A percentile compares a stretch with the other conserved stretches of the same genome.
These are phyloP conservation scores for Cryptotis parvus DNA, from an alignment of 2,113 vertebrate species.

Conservation along the genomic window DNA sequence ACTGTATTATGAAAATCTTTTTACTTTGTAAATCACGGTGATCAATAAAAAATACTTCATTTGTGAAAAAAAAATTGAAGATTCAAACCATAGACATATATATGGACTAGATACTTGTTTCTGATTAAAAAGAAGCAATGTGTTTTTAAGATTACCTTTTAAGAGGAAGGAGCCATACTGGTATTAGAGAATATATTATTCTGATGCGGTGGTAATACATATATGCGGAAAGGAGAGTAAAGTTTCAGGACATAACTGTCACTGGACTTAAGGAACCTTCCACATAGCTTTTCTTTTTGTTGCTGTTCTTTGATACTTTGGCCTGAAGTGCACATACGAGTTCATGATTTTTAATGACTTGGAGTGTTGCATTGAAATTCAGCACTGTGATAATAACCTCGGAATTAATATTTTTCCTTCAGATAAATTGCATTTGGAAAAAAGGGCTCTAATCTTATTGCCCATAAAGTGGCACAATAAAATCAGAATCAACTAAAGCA, in stretches of 20 bases:
- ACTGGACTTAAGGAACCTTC: background rate
- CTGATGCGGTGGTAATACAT: background rate
- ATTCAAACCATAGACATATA: background rate
- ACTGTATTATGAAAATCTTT: too few species aligned
- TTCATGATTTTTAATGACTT: constrained; percentile 57
- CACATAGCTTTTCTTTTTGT: background rate
- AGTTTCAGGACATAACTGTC: background rate
- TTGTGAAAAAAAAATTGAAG: background rate
- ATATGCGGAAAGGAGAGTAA: background rate
- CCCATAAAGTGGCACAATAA: constrained; percentile 66
- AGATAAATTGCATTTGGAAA: constrained; percentile 64
- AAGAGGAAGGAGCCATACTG: background rate
- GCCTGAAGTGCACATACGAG: constrained; percentile 12
- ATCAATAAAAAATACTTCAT: too few species aligned
- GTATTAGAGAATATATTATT: background rate
- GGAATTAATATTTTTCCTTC: constrained; percentile 78
- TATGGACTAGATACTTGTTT: background rate
- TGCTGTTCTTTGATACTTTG: constrained; percentile 5
- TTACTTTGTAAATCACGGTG: too few species aligned
- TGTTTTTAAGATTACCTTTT: constrained; percentile 34
- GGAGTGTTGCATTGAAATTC: constrained; percentile 64
- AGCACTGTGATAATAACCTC: constrained; percentile 59
- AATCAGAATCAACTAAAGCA: constrained; percentile 52
- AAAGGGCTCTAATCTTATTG: constrained; percentile 62
- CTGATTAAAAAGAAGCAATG: background rate